Conservation (phyloP, 2,888 invertebrate genomes). For the Aquatica leii region DNA sequence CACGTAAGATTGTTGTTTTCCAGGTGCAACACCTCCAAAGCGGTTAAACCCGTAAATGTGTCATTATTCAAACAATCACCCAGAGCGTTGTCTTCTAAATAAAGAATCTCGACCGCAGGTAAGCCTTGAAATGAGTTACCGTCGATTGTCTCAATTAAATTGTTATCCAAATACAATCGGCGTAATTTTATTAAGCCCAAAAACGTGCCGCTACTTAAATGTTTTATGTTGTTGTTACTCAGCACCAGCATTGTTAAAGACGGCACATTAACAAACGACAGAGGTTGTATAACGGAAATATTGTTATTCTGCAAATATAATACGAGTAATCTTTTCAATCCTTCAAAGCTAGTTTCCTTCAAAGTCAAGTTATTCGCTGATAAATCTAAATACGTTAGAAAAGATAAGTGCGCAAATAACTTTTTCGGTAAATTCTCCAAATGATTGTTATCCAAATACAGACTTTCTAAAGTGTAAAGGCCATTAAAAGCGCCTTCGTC, state of each 20-base stretch:
- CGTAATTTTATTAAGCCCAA: conserved; percentile 17
- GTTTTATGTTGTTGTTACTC: conserved; percentile 15
- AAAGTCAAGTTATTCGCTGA: conserved; percentile 16
- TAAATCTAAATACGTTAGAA: conserved; percentile 22
- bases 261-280: conserved; percentile 10
- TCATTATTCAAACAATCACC: conserved; percentile 2
- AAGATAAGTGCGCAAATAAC: conserved; percentile 6
- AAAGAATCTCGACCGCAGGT: conserved; percentile 14
- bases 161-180: conserved; percentile 23
- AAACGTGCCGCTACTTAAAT: conserved; percentile 13
- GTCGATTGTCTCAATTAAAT: conserved; percentile 10
- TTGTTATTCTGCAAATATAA: conserved; percentile 23
- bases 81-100: conserved; percentile 22
- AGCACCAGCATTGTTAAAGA: conserved; percentile 19
- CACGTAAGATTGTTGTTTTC: conserved; percentile 3
- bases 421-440: conserved; percentile 17
- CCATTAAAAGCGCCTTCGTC: conserved; percentile 12
- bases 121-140: conserved; percentile 6
- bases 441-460: conserved; percentile 22
- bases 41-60: background rate
- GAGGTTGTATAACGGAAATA: conserved; percentile 1
- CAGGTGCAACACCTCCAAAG: conserved; percentile 18
- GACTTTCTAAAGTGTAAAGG: conserved; percentile 12
- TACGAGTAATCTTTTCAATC: conserved; percentile 18
- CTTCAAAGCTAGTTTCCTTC: conserved; percentile 17